phyloP scores from a whole-genome alignment of 2,797 vertebrate genomes.

The Tangara arthus region DNA sequence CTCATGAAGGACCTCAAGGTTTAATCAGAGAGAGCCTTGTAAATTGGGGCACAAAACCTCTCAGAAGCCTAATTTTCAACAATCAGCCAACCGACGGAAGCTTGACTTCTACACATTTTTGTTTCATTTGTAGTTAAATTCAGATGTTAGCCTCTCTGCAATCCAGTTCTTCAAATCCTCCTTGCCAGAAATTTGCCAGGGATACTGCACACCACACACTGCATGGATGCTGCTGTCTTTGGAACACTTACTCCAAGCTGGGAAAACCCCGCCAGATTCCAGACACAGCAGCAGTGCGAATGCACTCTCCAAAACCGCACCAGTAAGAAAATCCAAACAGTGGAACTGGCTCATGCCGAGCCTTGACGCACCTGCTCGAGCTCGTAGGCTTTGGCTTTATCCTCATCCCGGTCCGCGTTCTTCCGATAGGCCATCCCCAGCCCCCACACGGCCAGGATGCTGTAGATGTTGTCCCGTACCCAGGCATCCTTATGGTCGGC shows the following conservation, averaged over 20 bases:
- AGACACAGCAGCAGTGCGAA: fast-evolving
- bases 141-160: background rate
- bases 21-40: background rate
- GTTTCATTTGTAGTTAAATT: background rate
- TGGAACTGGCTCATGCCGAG: fast-evolving
- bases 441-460: conserved; percentile 94
- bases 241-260: fast-evolving
- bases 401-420: conserved; percentile 95
- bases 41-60: background rate
- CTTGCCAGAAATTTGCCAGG: background rate
- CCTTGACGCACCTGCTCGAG: conserved; percentile 87
- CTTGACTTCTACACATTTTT: background rate
- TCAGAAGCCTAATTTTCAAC: background rate
- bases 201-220: background rate
- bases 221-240: background rate
- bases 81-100: fast-evolving
- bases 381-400: conserved; percentile 98
- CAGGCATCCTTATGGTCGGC: conserved; percentile 91
- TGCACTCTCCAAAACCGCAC: background rate
- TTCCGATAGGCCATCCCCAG: conserved; percentile 98
- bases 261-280: background rate
- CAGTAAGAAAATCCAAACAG: background rate
- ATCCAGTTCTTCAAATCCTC: background rate
- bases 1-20: background rate
- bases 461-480: conserved; percentile 97